phyloP scores from a whole-genome alignment of 2,797 vertebrate species.

The Sebastes elongatus region DNA sequence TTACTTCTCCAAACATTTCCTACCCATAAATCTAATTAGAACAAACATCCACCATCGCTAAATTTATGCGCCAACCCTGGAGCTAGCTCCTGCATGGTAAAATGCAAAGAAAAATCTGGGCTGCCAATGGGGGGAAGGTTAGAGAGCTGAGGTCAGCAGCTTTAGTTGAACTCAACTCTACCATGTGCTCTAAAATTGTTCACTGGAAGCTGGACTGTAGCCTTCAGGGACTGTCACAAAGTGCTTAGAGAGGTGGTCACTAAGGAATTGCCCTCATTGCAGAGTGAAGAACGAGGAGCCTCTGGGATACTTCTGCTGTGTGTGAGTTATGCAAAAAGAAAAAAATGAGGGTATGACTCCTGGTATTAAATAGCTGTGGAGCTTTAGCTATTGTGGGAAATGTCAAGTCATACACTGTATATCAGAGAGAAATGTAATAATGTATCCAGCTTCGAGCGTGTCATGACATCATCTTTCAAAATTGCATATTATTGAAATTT shows the following conservation, averaged over 20 bases:
- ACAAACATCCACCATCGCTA: constrained; percentile 71
- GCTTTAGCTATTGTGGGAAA: constrained; percentile 1
- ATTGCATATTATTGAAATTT: neutral
- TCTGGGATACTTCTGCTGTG: constrained; percentile 16
- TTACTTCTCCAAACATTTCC: constrained; percentile 72
- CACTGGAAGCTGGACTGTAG: constrained; percentile 49
- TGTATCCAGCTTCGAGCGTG: neutral
- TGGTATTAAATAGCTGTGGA: constrained; percentile 1
- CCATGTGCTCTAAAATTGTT: constrained; percentile 50
- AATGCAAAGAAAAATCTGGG: constrained; percentile 70
- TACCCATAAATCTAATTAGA: constrained; percentile 76
- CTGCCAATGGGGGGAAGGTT: constrained; percentile 72
- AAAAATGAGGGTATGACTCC: constrained; percentile 2
- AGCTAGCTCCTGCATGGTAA: constrained; percentile 65
- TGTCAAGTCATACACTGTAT: constrained; percentile 8
- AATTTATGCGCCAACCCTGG: constrained; percentile 70
- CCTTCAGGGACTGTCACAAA: constrained; percentile 62
- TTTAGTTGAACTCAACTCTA: constrained; percentile 61
- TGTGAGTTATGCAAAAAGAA: constrained; percentile 39
- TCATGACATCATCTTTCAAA: neutral
- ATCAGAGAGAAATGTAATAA: constrained; percentile 1
- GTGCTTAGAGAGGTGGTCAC: constrained; percentile 61
- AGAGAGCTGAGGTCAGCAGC: constrained; percentile 80
- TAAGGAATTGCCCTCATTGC: constrained; percentile 48
- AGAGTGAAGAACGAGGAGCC: constrained; percentile 34